A percentile compares a stretch with the other conserved stretches of the same genome.
These are phyloP conservation scores for Dasysyrphus albostriatus DNA, from an alignment of 2,888 invertebrate genomes.

Conservation along the genomic window DNA sequence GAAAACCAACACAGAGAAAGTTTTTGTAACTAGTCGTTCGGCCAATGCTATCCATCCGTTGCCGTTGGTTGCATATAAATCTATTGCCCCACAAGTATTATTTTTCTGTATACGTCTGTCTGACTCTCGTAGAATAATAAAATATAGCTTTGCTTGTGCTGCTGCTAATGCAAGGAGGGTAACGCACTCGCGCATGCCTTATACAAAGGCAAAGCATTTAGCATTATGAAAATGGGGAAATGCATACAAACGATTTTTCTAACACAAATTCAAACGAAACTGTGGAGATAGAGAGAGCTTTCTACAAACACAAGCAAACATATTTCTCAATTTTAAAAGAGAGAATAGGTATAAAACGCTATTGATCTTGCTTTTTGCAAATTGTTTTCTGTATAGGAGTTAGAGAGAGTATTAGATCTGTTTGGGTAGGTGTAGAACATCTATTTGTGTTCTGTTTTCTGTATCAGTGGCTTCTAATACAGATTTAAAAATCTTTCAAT, in stretches of 20 bases:
- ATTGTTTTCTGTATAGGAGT: background rate
- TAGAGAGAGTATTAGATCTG: conserved; percentile 23
- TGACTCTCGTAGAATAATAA: conserved; percentile 58
- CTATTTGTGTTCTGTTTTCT: background rate
- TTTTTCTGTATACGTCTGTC: conserved; percentile 27
- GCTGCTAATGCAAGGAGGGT: conserved; percentile 72
- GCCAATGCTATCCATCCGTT: conserved; percentile 11
- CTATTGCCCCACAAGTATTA: conserved; percentile 49
- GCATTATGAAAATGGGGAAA: conserved; percentile 47
- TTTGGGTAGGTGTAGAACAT: background rate
- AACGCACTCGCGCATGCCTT: conserved; percentile 76
- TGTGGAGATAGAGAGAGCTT: conserved; percentile 73
- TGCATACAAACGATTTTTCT: conserved; percentile 78
- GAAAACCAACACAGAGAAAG: conserved; percentile 37
- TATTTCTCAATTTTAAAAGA: background rate
- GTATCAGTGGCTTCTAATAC: conserved; percentile 1
- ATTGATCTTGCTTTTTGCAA: background rate
- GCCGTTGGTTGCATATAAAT: conserved; percentile 54
- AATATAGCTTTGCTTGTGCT: conserved; percentile 41
- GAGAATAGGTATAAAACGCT: background rate
- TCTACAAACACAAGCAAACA: conserved; percentile 48
- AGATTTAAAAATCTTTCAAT: background rate
- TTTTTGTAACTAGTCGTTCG: conserved; percentile 24
- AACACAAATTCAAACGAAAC: conserved; percentile 78
- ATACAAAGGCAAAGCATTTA: conserved; percentile 12